Conservation (phyloP, 1,140 invertebrate genomes). For the Aricia agestis region DNA sequence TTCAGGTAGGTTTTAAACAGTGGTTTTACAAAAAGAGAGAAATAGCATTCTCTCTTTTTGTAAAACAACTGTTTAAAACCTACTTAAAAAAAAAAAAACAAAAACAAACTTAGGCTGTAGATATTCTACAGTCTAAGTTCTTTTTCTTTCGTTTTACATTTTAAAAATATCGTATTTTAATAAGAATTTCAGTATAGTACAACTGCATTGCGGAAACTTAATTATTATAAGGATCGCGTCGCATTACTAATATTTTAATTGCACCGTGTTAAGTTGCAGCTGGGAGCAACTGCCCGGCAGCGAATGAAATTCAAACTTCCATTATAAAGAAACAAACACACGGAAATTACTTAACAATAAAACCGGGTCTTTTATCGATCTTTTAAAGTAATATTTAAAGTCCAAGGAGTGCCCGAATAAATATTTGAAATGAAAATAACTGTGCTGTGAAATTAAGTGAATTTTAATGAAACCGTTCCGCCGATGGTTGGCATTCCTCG, state of each 20-base stretch:
- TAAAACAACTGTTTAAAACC: no score
- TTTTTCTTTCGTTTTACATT: no score
- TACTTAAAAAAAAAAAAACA: no score
- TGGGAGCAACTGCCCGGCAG: neutral
- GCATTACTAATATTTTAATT: neutral
- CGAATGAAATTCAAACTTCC: neutral
- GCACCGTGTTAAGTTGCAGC: neutral
- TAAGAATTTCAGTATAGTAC: no score
- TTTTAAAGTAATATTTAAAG: neutral
- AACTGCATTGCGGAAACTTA: no score
- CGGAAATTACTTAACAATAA: neutral
- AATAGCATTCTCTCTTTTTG: no score
- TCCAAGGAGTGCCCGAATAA: neutral
- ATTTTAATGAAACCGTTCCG: slow-evolving; percentile 6
- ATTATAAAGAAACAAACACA: neutral
- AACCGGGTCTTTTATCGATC: neutral
- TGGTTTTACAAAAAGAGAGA: no score
- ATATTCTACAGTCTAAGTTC: no score
- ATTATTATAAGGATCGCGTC: no score
- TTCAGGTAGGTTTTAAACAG: no score
- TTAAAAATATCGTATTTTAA: no score
- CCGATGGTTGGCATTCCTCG: neutral
- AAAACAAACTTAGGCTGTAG: no score
- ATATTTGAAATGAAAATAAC: slow-evolving; percentile 11
- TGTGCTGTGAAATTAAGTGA: slow-evolving; percentile 6